These are phyloP conservation scores for Meriones psammophilus DNA, from an alignment of 2,797 vertebrate species.

Conservation along the genomic window DNA sequence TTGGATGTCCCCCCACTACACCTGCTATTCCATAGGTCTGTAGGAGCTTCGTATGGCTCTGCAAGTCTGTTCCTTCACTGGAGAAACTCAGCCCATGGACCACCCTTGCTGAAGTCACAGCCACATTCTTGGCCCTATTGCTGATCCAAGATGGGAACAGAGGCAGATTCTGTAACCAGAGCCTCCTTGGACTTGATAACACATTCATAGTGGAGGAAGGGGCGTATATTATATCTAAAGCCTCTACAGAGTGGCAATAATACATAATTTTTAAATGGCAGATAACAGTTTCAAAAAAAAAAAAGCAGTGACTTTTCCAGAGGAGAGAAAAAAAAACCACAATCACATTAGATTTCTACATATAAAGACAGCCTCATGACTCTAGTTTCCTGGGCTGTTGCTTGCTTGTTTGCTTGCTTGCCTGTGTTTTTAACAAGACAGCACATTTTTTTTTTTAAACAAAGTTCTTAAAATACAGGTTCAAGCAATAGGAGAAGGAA, in stretches of 20 bases:
- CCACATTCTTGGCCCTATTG: neutral
- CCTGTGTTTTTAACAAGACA: neutral
- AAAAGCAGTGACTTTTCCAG: neutral
- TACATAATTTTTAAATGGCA: neutral
- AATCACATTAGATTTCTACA: neutral
- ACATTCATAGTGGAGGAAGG: neutral
- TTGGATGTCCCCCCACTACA: neutral
- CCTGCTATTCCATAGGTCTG: neutral
- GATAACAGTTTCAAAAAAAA: neutral
- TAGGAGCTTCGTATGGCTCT: neutral
- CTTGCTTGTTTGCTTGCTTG: neutral
- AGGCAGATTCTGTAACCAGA: neutral
- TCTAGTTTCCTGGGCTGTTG: neutral
- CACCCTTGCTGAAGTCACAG: neutral
- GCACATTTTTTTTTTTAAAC: slow-evolving; percentile 11
- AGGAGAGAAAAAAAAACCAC: neutral
- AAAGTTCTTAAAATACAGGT: neutral
- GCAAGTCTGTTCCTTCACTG: neutral
- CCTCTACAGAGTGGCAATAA: neutral
- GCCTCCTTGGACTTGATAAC: neutral
- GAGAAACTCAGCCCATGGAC: neutral
- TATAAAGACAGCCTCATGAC: neutral
- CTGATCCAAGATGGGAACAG: neutral
- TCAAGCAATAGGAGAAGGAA: neutral
- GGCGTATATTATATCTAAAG: neutral